Percentiles rank a stretch among this genome's conserved stretches.
Evolutionary conservation across 2,888 invertebrate species (phyloP).

Genomic region (Drosophila hamatofila): DNA sequence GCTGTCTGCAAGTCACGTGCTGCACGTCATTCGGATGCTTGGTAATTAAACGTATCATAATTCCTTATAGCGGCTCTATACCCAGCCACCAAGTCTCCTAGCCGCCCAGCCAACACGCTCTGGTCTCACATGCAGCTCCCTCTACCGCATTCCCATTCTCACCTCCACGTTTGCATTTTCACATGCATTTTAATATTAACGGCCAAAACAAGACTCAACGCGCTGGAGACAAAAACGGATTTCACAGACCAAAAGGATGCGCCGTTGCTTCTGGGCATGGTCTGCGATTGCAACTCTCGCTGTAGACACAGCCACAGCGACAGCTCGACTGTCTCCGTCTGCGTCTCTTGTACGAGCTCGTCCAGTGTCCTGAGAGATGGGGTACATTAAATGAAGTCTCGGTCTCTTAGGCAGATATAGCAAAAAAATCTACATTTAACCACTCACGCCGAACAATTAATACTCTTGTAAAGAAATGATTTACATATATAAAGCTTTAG

Average conservation of each 20-base stretch:
- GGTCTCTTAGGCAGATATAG: slow-evolving; percentile 49
- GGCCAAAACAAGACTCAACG: slow-evolving; percentile 70
- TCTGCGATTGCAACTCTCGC: slow-evolving; percentile 67
- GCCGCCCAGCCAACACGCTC: background rate
- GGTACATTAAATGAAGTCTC: slow-evolving; percentile 77
- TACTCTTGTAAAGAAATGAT: background rate
- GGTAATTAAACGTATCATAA: slow-evolving; percentile 79
- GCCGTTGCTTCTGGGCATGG: slow-evolving; percentile 75
- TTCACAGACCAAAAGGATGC: slow-evolving; percentile 72
- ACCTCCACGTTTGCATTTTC: slow-evolving; percentile 66
- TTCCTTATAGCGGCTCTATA: slow-evolving; percentile 56
- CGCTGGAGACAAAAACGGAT: slow-evolving; percentile 72
- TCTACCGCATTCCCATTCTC: slow-evolving; percentile 5
- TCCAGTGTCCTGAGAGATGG: slow-evolving; percentile 40
- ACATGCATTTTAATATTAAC: slow-evolving; percentile 78
- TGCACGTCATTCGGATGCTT: slow-evolving; percentile 62
- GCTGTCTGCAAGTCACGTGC: slow-evolving; percentile 70
- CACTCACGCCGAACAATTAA: background rate
- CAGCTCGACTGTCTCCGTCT: slow-evolving; percentile 4
- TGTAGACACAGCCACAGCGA: slow-evolving; percentile 7
- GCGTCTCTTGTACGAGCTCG: background rate
- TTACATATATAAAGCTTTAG: background rate
- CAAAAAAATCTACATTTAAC: slow-evolving; percentile 17
- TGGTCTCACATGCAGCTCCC: slow-evolving; percentile 27
- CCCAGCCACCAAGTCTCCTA: slow-evolving; percentile 1